Conservation (phyloP, 2,797 vertebrate genomes). For the Mastacembelus armatus region DNA sequence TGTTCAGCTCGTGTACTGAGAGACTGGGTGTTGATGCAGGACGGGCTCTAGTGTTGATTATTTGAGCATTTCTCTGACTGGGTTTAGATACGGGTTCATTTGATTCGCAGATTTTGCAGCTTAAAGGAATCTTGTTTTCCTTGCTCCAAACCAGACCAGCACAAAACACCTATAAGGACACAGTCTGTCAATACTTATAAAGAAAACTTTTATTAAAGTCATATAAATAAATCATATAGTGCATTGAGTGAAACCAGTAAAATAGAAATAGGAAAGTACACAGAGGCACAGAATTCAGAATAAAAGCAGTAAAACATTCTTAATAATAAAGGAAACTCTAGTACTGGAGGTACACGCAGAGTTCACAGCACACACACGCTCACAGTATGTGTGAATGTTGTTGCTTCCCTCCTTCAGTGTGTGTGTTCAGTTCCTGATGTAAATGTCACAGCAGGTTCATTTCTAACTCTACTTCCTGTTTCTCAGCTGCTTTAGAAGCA, state of each 20-base stretch:
- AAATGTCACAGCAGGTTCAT: constrained; percentile 69
- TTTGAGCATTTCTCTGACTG: constrained; percentile 2
- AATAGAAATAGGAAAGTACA: no score
- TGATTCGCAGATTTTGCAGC: constrained; percentile 16
- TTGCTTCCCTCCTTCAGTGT: constrained; percentile 8
- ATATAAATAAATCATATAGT: no score
- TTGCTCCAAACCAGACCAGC: background rate
- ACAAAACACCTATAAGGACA: background rate
- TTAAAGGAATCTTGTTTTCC: background rate
- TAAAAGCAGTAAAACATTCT: constrained; percentile 11
- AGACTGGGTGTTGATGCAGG: background rate
- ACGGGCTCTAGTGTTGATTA: background rate
- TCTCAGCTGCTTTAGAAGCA: constrained; percentile 7
- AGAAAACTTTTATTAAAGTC: background rate
- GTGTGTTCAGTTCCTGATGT: constrained; percentile 46
- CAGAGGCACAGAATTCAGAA: no score
- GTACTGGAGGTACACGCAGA: constrained; percentile 9
- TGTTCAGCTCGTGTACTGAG: no score
- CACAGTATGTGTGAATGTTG: background rate
- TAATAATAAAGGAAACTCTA: no score
- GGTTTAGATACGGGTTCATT: background rate
- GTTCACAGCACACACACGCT: background rate
- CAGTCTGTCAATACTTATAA: background rate
- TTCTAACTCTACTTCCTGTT: constrained; percentile 53
- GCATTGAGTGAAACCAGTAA: no score